Base-by-base conservation (phyloP, 2,113 vertebrate species). In the Saguinus midas region DNA sequence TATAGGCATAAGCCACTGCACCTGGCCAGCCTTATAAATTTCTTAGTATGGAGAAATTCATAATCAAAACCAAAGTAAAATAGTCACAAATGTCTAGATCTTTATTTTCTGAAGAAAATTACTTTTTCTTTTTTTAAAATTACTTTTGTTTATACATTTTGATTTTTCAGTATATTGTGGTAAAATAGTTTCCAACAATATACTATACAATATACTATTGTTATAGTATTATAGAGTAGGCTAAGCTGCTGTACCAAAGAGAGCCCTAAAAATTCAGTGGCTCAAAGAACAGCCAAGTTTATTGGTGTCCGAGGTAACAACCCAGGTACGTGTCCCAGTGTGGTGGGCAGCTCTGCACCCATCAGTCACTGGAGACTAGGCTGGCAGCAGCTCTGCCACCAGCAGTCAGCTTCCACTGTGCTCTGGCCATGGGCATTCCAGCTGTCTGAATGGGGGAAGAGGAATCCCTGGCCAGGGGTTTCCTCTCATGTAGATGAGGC, bases 31-130 rank as follows among this genome's bases (percentile, higher is more conserved):
- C 8, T 64, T 82, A 73, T 52, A 66, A 37, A 61, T 87, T 68
- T 78, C 37, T 92, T 29, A 90, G 20, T 90, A 66, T 72, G 94
- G 40, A 90, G 79, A 82, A 93, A 91, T 73, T 82, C n/a, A 55
- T 52, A 78, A 7, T n/a, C 29, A 90, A 61, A 89, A 78, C 40
- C 58, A 92, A 86, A 93, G 21, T 4, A 3, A 87, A 93, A 80
- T 27, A 91, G 64, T 20, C 89, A 35, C 76, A 82, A 57, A 78
- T 40, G 25, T 84, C n/a, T n/a, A 45, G 48, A 61, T 43, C 35
- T 93, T 90, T 87, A 1, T 78, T 97, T 97, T 58, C 76, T 80
- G 27, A 78, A 81, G 76, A 93, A 91, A 90, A 91, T 43, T 50
- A 90, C 20, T 55, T 92, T 64, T 52, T 52, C 52, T 52, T 52